Evolutionary conservation across 2,888 invertebrate species (phyloP), one percentile per base, ranked within the genome.

Genomic region (Cryptosula pallasiana): DNA sequence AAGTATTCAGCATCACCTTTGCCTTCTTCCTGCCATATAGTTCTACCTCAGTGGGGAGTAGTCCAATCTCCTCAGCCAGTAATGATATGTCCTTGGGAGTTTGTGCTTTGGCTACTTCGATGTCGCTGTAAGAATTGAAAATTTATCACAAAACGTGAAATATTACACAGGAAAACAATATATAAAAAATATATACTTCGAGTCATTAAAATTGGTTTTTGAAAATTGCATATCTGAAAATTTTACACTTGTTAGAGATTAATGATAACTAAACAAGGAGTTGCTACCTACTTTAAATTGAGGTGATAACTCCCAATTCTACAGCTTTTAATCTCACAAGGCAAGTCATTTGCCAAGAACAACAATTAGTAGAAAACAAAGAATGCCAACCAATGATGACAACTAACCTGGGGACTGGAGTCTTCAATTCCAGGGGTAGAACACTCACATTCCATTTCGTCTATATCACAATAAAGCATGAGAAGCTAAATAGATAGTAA

Each of bases 11-110:
- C 0, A 92, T 89, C 20, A 99, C 89, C 87, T 99, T 99, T 16
- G 96, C 99, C 84, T 97, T 99, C 78, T 91, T 94, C 79, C 89
- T 90, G 5, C 99, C 99, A 85, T 94, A 98, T 75, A 91, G 89
- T 3, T 93, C 92, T 35, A 95, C 88, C 85, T 99, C 99, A 73
- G 87, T 88, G 0, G 90, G 87, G 76, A 87, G 87, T 72, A 99
- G 85, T 0, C 94, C 94, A 75, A 97, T 91, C 88, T 97, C 95
- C 69, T 88, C 84, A 0, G 94, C 93, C 73, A 98, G 83, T 75
- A 88, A 84, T 0, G 85, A 83, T 71, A 97, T 92, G 79, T 92
- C 89, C 83, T 96, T 97, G 0, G 95, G 94, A 73, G 89, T 90
- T 83, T 96, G 96, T 0, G 90, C 88, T 73, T 94, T 90, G 0